Base-by-base conservation (phyloP, 2,113 vertebrate genomes). In the Dissostichus mawsoni region DNA sequence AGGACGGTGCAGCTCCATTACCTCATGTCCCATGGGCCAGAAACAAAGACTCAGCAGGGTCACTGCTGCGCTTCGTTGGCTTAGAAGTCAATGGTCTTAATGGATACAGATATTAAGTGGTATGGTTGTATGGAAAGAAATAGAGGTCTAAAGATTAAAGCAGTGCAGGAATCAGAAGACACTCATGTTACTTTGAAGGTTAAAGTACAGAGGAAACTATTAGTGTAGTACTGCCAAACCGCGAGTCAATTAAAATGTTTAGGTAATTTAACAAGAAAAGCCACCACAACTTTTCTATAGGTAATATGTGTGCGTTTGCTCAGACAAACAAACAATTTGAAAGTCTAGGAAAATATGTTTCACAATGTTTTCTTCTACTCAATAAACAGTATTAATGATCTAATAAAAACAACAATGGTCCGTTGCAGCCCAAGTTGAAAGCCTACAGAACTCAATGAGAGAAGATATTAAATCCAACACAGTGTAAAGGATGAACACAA, bases 31-130 rank as follows among this genome's bases (percentile, higher is more conserved):
- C 76, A 59, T 47, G 70, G 55, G 29, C 61, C 61, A 78, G 66
- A 81, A 83, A 80, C 59, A 51, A 76, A 63, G 78, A 81, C 73
- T 81, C 81, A 72, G 51, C 78, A 84, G 78, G 85, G 75, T 71
- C 75, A 78, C 62, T 69, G 74, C 50, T 69, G 53, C 52, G 59
- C 48, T 64, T 65, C 29, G 36, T 58, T 53, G 67, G 56, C 50
- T 78, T 63, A 68, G 61, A 61, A 81, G 70, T 25, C 81, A 81
- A 74, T n/a, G 53, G 14, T 67, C 67, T 74, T 77, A 80, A 58
- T 67, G 69, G 62, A 51, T 62, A 63, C 68, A 67, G 10, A 76
- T 78, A 71, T 57, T 63, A 67, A 78, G 51, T 23, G 58, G 23
- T 68, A n/a, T 50, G 2, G 48, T 11, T 41, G 33, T 62, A 81